Base-by-base conservation (phyloP, 2,888 invertebrate species). In the Masnerella sp. region DNA sequence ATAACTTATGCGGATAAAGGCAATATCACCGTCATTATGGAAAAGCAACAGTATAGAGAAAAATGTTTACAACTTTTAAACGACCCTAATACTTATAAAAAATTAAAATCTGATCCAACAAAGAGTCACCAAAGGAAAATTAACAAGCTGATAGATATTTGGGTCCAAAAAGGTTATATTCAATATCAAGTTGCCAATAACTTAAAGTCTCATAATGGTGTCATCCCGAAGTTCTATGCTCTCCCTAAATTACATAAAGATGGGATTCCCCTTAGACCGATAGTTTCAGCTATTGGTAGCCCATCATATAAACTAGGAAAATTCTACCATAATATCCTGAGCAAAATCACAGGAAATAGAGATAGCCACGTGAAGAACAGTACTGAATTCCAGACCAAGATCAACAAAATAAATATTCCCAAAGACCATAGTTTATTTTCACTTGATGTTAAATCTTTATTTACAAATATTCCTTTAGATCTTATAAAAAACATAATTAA, bases 141-240 rank as follows among this genome's bases (percentile, higher is more conserved):
- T 8, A 40, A 40, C 5, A 40, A 5, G 2, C 0, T 40, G 2
- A 9, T 40, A 40, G 4, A 40, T 18, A 7, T n/a, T 11, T 18
- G 18, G 12, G 4, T 2, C 1, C 7, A 9, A 5, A 32, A 32
- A 32, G 9, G 11, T 5, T 32, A 32, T n/a, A 32, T 32, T n/a
- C 7, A 7, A 5, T 11, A 1, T 2, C 9, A 17, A 18, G 9
- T 11, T 11, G n/a, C 12, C 3, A 14, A 36, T 11, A 2, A 36
- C 5, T 5, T 36, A 14, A 12, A 14, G 7, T 11, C 8, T 9
- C n/a, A 40, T 4, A 32, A 34, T 8, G 51, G 51, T 14, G 34
- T 52, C 0, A 17, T 52, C 3, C 22, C 52, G 2, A 52, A 36
- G 15, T 52, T 52, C 15, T 52, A 52, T 38, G 52, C 52, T 0